Evolutionary conservation across 2,113 vertebrate genomes (phyloP).

Genomic region (Malurus melanocephalus): DNA sequence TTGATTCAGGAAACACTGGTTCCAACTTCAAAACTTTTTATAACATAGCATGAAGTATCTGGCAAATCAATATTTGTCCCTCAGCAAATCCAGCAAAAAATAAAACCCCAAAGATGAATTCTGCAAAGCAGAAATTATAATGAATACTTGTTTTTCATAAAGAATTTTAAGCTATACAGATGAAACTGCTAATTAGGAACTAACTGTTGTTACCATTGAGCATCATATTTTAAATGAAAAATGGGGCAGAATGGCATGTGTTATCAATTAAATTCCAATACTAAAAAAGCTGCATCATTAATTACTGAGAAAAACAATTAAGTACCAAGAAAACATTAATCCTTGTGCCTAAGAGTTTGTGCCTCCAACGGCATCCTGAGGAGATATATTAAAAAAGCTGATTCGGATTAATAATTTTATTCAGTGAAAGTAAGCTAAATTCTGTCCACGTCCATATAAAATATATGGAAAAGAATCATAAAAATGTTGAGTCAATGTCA

Average conservation of each 20-base stretch:
- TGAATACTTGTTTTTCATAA: not conserved
- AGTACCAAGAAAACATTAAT: not conserved
- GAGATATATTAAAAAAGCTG: not conserved
- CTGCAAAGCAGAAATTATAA: not conserved
- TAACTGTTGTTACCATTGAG: not conserved
- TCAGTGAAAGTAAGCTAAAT: not conserved
- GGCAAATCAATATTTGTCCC: not conserved
- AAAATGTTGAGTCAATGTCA: not conserved
- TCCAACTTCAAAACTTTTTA: not conserved
- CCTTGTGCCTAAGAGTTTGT: not conserved
- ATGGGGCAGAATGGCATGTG: not conserved
- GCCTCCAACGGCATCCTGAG: not conserved
- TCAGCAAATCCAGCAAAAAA: not conserved
- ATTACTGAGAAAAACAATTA: not conserved
- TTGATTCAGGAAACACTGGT: not conserved
- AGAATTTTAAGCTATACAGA: not conserved
- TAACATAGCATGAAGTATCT: not conserved
- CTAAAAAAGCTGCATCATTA: not conserved
- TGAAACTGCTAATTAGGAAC: not conserved
- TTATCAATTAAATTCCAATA: not conserved
- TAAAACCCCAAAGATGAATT: not conserved
- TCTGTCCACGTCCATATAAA: not conserved
- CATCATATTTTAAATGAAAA: not conserved
- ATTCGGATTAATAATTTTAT: not conserved
- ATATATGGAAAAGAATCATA: not conserved